Base-by-base conservation (phyloP, 2,113 vertebrate genomes). In the Lates calcarifer region DNA sequence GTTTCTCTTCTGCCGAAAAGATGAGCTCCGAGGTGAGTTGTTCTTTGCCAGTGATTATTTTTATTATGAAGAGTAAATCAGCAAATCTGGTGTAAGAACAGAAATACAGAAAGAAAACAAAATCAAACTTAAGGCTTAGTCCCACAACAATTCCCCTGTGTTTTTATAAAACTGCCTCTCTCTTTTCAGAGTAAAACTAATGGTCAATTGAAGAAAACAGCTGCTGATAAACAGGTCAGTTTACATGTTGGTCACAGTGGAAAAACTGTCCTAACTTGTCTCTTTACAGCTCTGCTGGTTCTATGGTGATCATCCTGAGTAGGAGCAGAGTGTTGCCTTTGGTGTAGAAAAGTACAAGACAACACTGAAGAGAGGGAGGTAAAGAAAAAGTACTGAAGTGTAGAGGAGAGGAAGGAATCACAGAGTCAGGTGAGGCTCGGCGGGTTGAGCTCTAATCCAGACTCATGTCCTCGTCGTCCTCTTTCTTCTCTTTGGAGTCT, bases 391-490 rank as follows among this genome's bases (percentile, higher is more conserved):
- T 18, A 53, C 6, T 20, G 28, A 60, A 43, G 13, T 14, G 22
- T 1, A 5, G 13, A 55, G 5, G 6, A 37, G 3, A 14, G 8
- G 8, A 47, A 47, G 28, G 37, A 63, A 63, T 56, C 35, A 20
- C 51, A 43, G 58, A 29, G 22, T 35, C 26, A 4, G 24, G 11
- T 58, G 53, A 51, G 60, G 61, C 15, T 35, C 0, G 24, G 39
- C 35, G 4, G 56, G 0, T 1, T 3, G 37, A 45, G 47, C 39
- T 79, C 93, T 95, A 99, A 90, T 99, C 97, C 89, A 99, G 94
- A 95, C 97, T 99, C 98, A 99, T 99, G 86, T 99, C 98, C 86
- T 99, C 98, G 37, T 99, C 98, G 6, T 99, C 98, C 0, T 98
- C 97, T 57, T 99, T 97, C 95, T 98, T 98, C 87, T 97, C 97